phyloP scores from a whole-genome alignment of 2,888 invertebrate genomes.

The Ennomos quercinarius region DNA sequence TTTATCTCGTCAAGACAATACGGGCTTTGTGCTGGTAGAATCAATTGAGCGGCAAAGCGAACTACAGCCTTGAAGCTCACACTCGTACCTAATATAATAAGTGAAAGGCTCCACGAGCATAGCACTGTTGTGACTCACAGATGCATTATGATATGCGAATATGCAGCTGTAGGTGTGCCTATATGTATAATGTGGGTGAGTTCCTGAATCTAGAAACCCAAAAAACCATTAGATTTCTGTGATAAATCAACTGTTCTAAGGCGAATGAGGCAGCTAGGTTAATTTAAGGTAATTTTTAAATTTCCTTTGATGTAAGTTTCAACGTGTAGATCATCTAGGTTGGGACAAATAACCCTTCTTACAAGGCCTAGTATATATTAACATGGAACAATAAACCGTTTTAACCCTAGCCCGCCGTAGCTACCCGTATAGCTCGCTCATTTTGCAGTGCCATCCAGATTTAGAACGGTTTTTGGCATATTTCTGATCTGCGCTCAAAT shows the following conservation, averaged over 20 bases:
- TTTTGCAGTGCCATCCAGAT: too few relatives aligned
- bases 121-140: conserved; percentile 65
- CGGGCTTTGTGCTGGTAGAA: conserved; percentile 58
- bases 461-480: too few relatives aligned
- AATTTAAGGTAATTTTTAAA: too few relatives aligned
- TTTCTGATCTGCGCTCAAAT: too few relatives aligned
- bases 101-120: conserved; percentile 76
- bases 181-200: conserved; percentile 12
- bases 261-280: too few relatives aligned
- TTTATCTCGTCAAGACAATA: conserved; percentile 52
- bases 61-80: conserved; percentile 71
- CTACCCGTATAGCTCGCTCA: too few relatives aligned
- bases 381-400: too few relatives aligned
- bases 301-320: too few relatives aligned
- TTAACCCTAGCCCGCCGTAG: too few relatives aligned
- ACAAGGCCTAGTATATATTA: too few relatives aligned
- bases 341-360: too few relatives aligned
- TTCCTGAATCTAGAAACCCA: background rate
- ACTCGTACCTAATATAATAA: conserved; percentile 69
- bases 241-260: conserved; percentile 8
- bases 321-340: background rate
- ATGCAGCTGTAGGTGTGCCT: conserved; percentile 35
- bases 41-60: conserved; percentile 65
- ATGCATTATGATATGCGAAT: conserved; percentile 59
- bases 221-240: background rate